Base-by-base conservation (phyloP, 2,888 invertebrate species). In the Nineta flava region DNA sequence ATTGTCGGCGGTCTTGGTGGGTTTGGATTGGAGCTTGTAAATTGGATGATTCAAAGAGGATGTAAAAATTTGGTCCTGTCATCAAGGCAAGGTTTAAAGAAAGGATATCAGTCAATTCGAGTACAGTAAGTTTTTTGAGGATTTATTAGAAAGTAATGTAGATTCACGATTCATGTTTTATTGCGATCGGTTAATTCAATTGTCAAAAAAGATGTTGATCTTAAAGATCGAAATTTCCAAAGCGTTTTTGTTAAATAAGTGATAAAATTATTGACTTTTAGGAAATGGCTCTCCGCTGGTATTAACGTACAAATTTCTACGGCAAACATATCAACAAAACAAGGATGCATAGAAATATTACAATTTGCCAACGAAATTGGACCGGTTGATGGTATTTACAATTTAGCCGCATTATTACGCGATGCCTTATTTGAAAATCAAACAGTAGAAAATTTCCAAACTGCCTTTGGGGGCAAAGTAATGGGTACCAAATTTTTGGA, bases 331-430 rank as follows among this genome's bases (percentile, higher is more conserved):
- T 76, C 80, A 1, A 79, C 77, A 0, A 65, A 71, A 26, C 62
- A 72, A 2, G 86, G 87, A 1, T 83, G 85, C 49, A 72, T 72
- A 48, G 59, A 67, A n/a, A 73, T 91, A 56, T 59, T 91, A 0
- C 68, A 70, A 47, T 72, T 75, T 59, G 80, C 86, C 0, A 66
- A 66, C 31, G 56, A 70, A 1, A 62, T 84, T 55, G 87, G 81
- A 1, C 77, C 77, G 2, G 77, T 94, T 12, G 83, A 83, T 21
- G 92, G 83, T 17, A 81, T 95, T 48, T 94, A 93, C 69, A 92
- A 95, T 64, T 71, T 94, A 53, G 94, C 94, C 5, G 90, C 90
- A 58, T 76, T 81, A 2, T 65, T 91, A 7, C 75, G 74, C 53
- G 91, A 92, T 60, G 77, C 77, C 0, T 67, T 87, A 41, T 77